Conservation (phyloP, 2,113 vertebrate species). For the Sphyrna mokarran region DNA sequence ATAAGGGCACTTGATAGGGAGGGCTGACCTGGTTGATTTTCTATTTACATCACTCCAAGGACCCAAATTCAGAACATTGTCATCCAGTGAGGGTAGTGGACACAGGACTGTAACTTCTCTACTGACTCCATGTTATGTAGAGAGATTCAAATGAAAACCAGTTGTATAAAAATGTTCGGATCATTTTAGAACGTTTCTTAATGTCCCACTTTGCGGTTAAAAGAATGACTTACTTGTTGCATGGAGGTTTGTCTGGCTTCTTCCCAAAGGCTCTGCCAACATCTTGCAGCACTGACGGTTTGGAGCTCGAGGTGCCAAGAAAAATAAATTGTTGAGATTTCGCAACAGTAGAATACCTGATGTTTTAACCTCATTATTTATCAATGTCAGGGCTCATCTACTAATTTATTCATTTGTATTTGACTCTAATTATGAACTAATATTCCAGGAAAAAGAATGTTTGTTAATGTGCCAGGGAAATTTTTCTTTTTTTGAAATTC, state of each 20-base stretch:
- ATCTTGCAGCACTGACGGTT: not conserved
- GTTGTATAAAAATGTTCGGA: not conserved
- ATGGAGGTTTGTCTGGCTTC: not conserved
- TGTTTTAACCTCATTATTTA: not conserved
- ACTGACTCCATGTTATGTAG: not conserved
- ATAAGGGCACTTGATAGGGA: not conserved
- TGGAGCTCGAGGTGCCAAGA: not conserved
- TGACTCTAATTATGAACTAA: not conserved
- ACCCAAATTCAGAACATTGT: not conserved
- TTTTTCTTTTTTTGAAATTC: not conserved
- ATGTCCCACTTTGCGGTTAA: not conserved
- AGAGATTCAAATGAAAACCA: not conserved
- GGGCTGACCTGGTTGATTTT: not conserved
- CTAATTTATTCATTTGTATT: not conserved
- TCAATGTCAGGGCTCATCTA: not conserved
- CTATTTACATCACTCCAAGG: not conserved
- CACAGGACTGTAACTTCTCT: not conserved
- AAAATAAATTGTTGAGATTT: not conserved
- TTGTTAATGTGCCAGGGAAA: not conserved
- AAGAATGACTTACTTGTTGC: not conserved
- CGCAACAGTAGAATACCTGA: not conserved
- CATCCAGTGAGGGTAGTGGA: not conserved
- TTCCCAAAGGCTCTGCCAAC: not conserved
- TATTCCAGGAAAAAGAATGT: not conserved
- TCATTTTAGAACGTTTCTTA: not conserved